Conservation (phyloP, 1,140 invertebrate species). For the Plodia interpunctella region DNA sequence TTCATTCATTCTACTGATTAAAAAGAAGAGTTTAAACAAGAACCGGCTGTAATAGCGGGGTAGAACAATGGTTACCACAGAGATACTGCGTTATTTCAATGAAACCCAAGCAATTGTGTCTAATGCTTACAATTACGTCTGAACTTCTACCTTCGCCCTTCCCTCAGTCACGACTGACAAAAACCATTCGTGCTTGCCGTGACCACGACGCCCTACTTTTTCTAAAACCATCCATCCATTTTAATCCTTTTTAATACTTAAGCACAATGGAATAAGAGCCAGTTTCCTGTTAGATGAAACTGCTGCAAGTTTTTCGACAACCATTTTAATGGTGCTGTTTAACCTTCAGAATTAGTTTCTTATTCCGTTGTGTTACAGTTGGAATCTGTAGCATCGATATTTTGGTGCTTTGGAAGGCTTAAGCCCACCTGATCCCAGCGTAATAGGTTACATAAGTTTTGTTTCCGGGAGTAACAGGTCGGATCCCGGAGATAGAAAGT, state of each 20-base stretch:
- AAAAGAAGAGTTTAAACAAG: neutral
- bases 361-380: neutral
- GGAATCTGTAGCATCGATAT: neutral
- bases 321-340: neutral
- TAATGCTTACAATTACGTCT: constrained; percentile 29
- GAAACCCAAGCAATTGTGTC: constrained; percentile 25
- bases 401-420: neutral
- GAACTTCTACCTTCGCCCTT: constrained; percentile 32
- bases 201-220: constrained; percentile 39
- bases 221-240: constrained; percentile 11
- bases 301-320: neutral
- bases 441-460: constrained; percentile 3
- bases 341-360: neutral
- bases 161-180: constrained; percentile 29
- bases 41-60: neutral
- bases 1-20: neutral
- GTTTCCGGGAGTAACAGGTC: constrained; percentile 3
- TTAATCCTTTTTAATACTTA: neutral
- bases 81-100: constrained; percentile 8
- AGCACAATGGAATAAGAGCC: neutral
- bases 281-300: neutral
- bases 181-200: constrained; percentile 24
- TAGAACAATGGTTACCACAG: neutral
- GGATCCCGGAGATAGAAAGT: neutral
- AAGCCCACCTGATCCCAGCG: neutral